A percentile compares a stretch with the other conserved stretches of the same genome.
These are phyloP conservation scores for Amblyopsis hoosieri DNA, from an alignment of 2,797 vertebrate species.

Conservation along the genomic window DNA sequence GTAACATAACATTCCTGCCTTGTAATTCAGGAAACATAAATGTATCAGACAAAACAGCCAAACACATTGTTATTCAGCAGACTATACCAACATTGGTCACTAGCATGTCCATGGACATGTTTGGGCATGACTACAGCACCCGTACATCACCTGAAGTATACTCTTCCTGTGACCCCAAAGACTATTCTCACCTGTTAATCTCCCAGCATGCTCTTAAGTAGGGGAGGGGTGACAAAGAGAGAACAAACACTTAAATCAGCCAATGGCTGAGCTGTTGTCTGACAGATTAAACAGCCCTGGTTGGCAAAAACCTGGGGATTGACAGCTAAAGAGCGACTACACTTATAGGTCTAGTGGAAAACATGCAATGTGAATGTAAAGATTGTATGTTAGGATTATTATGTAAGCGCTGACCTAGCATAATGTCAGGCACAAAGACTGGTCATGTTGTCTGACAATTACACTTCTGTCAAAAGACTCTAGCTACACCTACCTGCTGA, in stretches of 20 bases:
- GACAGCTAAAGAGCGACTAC: conserved; percentile 7
- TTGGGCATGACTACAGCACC: conserved; percentile 48
- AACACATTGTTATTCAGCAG: conserved; percentile 7
- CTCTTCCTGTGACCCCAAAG: conserved; percentile 40
- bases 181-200: conserved; percentile 64
- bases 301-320: conserved; percentile 19
- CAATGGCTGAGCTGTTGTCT: conserved; percentile 18
- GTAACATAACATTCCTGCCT: conserved; percentile 15
- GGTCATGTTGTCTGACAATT: no score
- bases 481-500: no score
- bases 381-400: conserved; percentile 15
- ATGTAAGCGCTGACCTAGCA: neutral
- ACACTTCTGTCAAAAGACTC: no score
- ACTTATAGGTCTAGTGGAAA: conserved; percentile 15
- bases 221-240: conserved; percentile 17
- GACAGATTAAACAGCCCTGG: conserved; percentile 38
- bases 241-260: conserved; percentile 45
- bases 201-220: conserved; percentile 29
- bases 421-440: no score
- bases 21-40: conserved; percentile 18
- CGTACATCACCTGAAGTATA: conserved; percentile 37
- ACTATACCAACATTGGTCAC: conserved; percentile 28
- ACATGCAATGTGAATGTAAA: neutral
- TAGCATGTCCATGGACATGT: conserved; percentile 43
- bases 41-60: conserved; percentile 23